Evolutionary conservation across 2,113 vertebrate genomes (phyloP).

Genomic region (Jaculus jaculus): DNA sequence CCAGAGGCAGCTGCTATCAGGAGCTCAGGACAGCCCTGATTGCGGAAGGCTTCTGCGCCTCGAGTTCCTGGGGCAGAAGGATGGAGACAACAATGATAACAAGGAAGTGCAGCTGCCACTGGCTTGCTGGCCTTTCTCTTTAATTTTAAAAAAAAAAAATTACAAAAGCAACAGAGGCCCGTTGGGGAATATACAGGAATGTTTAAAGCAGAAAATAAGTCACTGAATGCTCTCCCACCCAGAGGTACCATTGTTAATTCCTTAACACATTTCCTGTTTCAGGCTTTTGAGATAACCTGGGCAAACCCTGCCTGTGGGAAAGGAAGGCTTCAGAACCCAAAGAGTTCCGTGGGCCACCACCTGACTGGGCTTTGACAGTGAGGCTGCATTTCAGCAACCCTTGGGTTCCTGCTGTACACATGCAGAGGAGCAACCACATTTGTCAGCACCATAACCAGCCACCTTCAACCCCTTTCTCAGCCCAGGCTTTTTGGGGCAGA

Average conservation of each 20-base stretch:
- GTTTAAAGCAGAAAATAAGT: slow-evolving; percentile 63
- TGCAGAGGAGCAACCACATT: accelerated
- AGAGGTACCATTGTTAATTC: slow-evolving; percentile 68
- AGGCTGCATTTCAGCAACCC: background rate
- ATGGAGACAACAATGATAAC: background rate
- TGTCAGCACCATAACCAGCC: background rate
- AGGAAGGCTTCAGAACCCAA: background rate
- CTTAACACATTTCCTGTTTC: slow-evolving; percentile 55
- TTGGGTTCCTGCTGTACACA: background rate
- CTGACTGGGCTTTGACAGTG: too few relatives aligned
- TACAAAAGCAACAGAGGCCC: slow-evolving; percentile 24
- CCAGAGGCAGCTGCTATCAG: accelerated
- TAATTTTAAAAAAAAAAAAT: background rate
- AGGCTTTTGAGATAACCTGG: slow-evolving; percentile 48
- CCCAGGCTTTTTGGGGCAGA: background rate
- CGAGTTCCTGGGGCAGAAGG: background rate
- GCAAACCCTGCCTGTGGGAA: slow-evolving; percentile 21
- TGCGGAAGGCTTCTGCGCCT: background rate
- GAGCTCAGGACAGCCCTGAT: background rate
- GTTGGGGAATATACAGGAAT: slow-evolving; percentile 49
- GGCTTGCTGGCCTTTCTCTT: background rate
- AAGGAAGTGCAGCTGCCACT: background rate
- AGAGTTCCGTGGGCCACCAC: background rate
- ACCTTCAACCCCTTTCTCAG: background rate
- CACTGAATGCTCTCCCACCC: slow-evolving; percentile 55